Conservation (phyloP, 37 sponge, comb jelly and placozoan genomes). For the Chondrilla cf. caribensis region DNA sequence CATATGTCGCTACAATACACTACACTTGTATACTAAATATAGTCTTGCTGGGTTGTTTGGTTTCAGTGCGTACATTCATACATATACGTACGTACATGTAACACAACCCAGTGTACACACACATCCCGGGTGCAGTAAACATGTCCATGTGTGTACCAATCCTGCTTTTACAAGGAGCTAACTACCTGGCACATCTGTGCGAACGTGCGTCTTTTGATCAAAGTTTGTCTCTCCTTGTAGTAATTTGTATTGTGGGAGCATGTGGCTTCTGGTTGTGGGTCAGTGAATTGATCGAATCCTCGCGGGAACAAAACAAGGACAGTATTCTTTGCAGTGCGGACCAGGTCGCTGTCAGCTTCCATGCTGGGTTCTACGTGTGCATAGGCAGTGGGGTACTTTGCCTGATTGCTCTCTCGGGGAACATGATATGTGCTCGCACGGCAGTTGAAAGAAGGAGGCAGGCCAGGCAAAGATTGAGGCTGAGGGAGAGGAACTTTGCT, state of each 20-base stretch:
- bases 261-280: conserved; percentile 80
- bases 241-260: conserved; percentile 66
- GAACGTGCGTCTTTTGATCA: no score
- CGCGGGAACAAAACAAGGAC: no score
- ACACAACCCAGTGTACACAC: background rate
- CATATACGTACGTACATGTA: background rate
- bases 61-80: background rate
- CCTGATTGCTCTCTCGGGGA: conserved; percentile 57
- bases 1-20: background rate
- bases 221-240: conserved; percentile 20
- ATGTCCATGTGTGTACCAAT: no score
- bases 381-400: conserved; percentile 49
- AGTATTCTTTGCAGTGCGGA: background rate
- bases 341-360: background rate
- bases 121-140: background rate
- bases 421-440: conserved; percentile 63
- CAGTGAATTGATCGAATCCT: conserved; percentile 39
- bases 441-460: conserved; percentile 66
- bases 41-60: no score
- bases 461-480: conserved; percentile 6
- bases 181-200: background rate
- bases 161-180: no score
- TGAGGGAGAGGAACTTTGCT: background rate
- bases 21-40: no score
- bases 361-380: conserved; percentile 67